A percentile compares a stretch with the other conserved stretches of the same genome.
phyloP scores from a whole-genome alignment of 2,888 invertebrate species.

The Psylliodes chrysocephalus region DNA sequence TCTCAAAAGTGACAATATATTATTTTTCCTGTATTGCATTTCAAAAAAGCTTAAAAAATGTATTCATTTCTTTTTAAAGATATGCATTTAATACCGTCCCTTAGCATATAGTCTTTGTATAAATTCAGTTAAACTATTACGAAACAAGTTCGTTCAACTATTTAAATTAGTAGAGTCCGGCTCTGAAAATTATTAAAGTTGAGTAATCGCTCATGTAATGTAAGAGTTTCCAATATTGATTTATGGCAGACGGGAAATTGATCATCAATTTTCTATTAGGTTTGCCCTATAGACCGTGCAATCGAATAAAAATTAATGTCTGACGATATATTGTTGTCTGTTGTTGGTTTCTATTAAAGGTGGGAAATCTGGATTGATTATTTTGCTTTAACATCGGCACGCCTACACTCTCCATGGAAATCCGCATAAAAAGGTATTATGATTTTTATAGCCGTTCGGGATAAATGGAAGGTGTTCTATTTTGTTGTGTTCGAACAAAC shows the following conservation, averaged over 20 bases:
- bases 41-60: too few species aligned
- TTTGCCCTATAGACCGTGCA: slow-evolving; percentile 32
- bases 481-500: too few species aligned
- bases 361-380: slow-evolving; percentile 28
- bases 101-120: too few species aligned
- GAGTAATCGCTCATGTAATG: slow-evolving; percentile 38
- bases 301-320: slow-evolving; percentile 38
- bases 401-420: neutral
- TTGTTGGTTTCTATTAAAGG: slow-evolving; percentile 21
- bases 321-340: slow-evolving; percentile 32
- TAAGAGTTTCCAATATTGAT: slow-evolving; percentile 39
- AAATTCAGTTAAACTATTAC: too few species aligned
- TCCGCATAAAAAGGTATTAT: neutral
- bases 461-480: too few species aligned
- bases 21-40: too few species aligned
- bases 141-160: too few species aligned
- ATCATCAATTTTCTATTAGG: slow-evolving; percentile 44
- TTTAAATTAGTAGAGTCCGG: neutral
- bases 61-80: too few species aligned
- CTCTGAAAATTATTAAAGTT: slow-evolving; percentile 35
- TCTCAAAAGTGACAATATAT: too few species aligned
- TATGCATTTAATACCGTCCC: too few species aligned
- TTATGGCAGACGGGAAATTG: slow-evolving; percentile 41
- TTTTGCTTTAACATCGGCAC: neutral
- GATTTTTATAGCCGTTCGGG: neutral